Evolutionary conservation across 2,888 invertebrate genomes (phyloP).

Genomic region (Lymantria monacha): DNA sequence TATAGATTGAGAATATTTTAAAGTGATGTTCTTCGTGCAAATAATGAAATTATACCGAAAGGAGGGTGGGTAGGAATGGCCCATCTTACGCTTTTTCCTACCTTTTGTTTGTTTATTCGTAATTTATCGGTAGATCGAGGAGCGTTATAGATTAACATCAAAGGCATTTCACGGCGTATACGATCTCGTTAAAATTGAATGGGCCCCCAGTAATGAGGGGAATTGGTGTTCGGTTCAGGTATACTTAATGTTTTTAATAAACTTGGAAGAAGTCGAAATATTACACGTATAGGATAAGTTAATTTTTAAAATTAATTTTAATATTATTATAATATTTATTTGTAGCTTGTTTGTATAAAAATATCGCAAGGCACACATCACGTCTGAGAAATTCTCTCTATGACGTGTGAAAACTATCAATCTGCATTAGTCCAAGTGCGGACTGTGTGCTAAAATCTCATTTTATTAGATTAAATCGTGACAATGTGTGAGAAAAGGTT

Average conservation of each 20-base stretch:
- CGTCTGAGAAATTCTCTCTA: too few species aligned
- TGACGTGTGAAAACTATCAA: too few species aligned
- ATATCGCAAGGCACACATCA: too few species aligned
- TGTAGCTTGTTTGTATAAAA: too few species aligned
- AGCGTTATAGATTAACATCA: conserved; percentile 70
- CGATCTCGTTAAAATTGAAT: conserved; percentile 65
- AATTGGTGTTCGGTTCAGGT: conserved; percentile 38
- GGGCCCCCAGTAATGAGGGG: conserved; percentile 45
- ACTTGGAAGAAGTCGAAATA: conserved; percentile 7
- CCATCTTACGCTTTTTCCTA: conserved; percentile 48
- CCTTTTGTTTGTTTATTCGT: conserved; percentile 68
- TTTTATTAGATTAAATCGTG: too few species aligned
- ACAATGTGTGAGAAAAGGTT: too few species aligned
- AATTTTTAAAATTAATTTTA: not conserved
- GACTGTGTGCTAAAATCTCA: too few species aligned
- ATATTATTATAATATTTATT: not conserved
- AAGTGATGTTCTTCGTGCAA: conserved; percentile 53
- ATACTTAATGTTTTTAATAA: conserved; percentile 26
- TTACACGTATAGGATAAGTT: not conserved
- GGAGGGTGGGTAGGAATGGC: conserved; percentile 28
- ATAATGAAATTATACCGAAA: conserved; percentile 64
- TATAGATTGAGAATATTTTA: conserved; percentile 55
- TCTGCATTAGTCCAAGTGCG: too few species aligned
- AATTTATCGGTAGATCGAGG: conserved; percentile 71
- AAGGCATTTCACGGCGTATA: conserved; percentile 53